Evolutionary conservation across 2,888 invertebrate genomes (phyloP).

Genomic region (Lasioglossum oenotherae): DNA sequence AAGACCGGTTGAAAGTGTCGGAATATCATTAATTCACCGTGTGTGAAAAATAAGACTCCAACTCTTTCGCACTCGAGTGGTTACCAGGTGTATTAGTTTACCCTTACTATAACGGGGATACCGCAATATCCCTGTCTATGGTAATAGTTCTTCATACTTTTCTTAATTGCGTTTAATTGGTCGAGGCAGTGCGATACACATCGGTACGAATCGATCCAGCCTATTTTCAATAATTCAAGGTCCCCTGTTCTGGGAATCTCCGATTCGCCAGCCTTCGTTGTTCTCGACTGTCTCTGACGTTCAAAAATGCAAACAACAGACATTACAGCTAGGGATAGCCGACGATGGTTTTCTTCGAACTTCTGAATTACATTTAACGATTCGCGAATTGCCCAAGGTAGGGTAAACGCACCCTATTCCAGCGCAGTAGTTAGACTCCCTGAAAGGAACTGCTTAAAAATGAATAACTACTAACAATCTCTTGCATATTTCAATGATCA

Average conservation of each 20-base stretch:
- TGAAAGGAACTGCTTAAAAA: background rate
- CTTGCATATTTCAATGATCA: background rate
- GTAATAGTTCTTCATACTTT: background rate
- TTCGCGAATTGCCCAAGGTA: background rate
- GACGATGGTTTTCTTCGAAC: background rate
- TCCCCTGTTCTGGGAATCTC: background rate
- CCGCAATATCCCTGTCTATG: background rate
- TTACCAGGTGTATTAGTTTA: background rate
- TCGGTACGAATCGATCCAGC: background rate
- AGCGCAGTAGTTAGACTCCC: background rate
- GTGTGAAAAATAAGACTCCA: background rate
- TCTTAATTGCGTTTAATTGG: background rate
- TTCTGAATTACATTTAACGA: slow-evolving; percentile 22
- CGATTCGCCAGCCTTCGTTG: background rate
- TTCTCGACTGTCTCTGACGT: background rate
- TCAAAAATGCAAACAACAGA: background rate
- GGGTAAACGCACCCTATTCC: background rate
- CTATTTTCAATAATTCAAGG: background rate
- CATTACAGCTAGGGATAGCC: background rate
- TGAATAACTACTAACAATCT: background rate
- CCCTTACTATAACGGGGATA: background rate
- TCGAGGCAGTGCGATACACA: background rate
- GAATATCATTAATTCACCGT: too few relatives aligned
- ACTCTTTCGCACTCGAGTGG: background rate
- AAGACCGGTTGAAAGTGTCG: accelerated